These are phyloP conservation scores for Erebia epiphron DNA, from an alignment of 2,888 invertebrate species.

Conservation along the genomic window DNA sequence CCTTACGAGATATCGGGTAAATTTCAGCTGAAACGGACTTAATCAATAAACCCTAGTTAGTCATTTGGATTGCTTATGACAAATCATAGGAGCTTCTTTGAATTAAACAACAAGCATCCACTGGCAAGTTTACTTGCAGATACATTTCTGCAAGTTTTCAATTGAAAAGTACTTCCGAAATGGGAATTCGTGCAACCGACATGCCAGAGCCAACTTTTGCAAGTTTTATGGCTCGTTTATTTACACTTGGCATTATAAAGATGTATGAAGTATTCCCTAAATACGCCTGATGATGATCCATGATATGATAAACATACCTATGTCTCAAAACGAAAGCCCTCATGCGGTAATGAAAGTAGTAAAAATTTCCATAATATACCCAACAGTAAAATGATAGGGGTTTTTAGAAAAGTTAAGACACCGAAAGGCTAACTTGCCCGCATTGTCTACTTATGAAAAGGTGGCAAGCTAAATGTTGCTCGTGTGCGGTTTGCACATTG, in stretches of 20 bases:
- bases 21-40: neutral
- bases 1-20: neutral
- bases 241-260: too few species aligned
- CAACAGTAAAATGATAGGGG: constrained; percentile 64
- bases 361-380: constrained; percentile 47
- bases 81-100: too few species aligned
- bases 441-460: constrained; percentile 25
- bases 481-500: constrained; percentile 21
- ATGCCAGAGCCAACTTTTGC: too few species aligned
- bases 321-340: constrained; percentile 41
- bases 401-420: constrained; percentile 24
- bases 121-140: too few species aligned
- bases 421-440: constrained; percentile 31
- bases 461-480: constrained; percentile 21
- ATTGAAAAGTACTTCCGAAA: too few species aligned
- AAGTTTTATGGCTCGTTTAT: too few species aligned
- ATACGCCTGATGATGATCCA: neutral
- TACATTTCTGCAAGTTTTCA: too few species aligned
- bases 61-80: too few species aligned
- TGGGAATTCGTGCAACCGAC: too few species aligned
- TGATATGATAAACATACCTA: constrained; percentile 29
- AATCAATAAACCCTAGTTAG: too few species aligned
- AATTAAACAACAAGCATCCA: too few species aligned
- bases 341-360: constrained; percentile 39
- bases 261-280: neutral